Base-by-base conservation (phyloP, 2,113 vertebrate species). In the Callospermophilus lateralis region DNA sequence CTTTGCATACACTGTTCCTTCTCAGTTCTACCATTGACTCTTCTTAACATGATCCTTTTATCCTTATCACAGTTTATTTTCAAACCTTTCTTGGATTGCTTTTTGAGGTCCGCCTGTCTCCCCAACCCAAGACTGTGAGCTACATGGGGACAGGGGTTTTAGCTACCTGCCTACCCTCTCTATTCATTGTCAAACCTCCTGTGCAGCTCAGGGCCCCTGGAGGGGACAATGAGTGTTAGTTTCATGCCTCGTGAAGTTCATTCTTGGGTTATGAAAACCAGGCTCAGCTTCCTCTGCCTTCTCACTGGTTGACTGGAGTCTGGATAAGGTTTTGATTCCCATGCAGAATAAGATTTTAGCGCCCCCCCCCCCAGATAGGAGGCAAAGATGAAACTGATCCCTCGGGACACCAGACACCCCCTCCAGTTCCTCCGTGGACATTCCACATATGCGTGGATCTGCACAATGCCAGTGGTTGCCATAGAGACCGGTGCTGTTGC, bases 401-500 rank as follows among this genome's bases (percentile, higher is more conserved):
- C 58, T 10, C 32, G 4, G 55, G 81, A 67, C 19, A 34, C 48
- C 0, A 6, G 28, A 7, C 22, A 51, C 24, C 63, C 17, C 55
- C 22, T 32, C 73, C 28, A 1, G 39, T 4, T 28, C 39, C 81
- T 55, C 37, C 39, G 11, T 4, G 2, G 32, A 39, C 11, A 8
- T 1, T 0, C 9, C 10, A 16, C 32, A 13, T 10, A 20, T 6
- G 0, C 4, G 1, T 7, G 63, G 58, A 13, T 22, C 68, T 67
- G 3, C 13, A 2, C 10, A 2, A 26, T 5, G 28, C 6, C 2
- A 19, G 34, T 6, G 1, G 95, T 72, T 87, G 42, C 93, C 45
- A 45, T 5, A n/a, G 85, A 39, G 76, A 90, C 1, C 20, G 39
- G 15, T 0, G 9, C 16, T 20, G 9, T 24, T 8, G 17, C 26